These are phyloP conservation scores for Acromyrmex heyeri DNA, from an alignment of 1,140 invertebrate genomes.

Conservation along the genomic window DNA sequence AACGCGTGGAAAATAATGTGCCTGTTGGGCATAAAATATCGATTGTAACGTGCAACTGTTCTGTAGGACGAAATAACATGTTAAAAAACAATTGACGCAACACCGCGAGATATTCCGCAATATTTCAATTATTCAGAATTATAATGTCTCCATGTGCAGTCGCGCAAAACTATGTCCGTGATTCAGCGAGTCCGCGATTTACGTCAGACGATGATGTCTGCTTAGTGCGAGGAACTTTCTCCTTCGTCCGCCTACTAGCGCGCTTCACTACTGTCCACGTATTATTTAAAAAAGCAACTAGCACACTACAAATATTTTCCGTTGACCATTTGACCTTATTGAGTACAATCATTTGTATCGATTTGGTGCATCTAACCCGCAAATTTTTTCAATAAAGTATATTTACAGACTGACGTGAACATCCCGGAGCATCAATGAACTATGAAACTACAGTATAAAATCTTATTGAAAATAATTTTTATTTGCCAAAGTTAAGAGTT, in stretches of 20 bases:
- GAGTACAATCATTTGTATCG: not conserved
- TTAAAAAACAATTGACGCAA: slow-evolving; percentile 11
- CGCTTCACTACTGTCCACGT: not conserved
- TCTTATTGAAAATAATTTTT: slow-evolving; percentile 15
- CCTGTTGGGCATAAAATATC: not conserved
- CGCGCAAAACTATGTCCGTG: slow-evolving; percentile 4
- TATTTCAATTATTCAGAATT: slow-evolving; percentile 31
- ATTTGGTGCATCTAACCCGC: not conserved
- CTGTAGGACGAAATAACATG: not conserved
- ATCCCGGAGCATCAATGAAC: not conserved
- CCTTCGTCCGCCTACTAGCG: not conserved
- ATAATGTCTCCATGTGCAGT: slow-evolving; percentile 10
- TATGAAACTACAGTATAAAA: not conserved
- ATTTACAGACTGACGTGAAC: not conserved
- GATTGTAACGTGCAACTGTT: not conserved
- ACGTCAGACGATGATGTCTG: slow-evolving; percentile 22
- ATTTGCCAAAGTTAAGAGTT: not conserved
- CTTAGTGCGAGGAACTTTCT: not conserved
- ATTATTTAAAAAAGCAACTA: not conserved
- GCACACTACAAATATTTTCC: not conserved
- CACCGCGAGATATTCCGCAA: not conserved
- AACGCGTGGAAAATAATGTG: not conserved
- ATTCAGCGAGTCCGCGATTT: slow-evolving; percentile 12
- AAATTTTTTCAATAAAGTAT: not conserved
- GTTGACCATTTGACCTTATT: slow-evolving; percentile 1